phyloP scores from a whole-genome alignment of 2,113 vertebrate genomes.

The Cervus canadensis region DNA sequence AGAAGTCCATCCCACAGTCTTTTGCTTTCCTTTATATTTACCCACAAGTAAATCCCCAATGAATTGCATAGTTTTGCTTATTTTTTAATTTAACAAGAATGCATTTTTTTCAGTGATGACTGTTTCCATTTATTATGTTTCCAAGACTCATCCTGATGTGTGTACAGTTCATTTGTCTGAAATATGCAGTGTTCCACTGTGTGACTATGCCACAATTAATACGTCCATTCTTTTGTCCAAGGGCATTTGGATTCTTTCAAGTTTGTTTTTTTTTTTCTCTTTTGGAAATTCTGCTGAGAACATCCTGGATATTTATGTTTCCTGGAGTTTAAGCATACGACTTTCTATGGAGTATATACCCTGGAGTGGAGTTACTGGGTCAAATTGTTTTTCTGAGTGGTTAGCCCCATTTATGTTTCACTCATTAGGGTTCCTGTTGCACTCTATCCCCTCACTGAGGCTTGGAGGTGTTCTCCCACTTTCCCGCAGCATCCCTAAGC shows the following conservation, averaged over 20 bases:
- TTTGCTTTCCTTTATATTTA: slow-evolving; percentile 45
- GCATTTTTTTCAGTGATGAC: neutral
- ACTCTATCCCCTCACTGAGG: neutral
- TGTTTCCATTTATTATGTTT: neutral
- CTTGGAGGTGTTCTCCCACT: neutral
- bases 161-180: neutral
- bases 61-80: neutral
- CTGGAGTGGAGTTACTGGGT: neutral
- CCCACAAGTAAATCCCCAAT: neutral
- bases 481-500: neutral
- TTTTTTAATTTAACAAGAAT: neutral
- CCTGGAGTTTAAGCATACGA: neutral
- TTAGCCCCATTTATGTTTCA: neutral
- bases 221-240: neutral
- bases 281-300: slow-evolving; percentile 8
- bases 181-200: neutral
- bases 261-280: neutral
- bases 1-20: neutral
- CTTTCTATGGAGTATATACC: neutral
- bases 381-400: neutral
- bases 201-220: neutral
- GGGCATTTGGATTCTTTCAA: neutral
- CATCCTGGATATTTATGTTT: neutral
- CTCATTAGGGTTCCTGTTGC: neutral
- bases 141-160: neutral